Base-by-base conservation (phyloP, 2,797 vertebrate species). In the Silurus lanzhouensis region DNA sequence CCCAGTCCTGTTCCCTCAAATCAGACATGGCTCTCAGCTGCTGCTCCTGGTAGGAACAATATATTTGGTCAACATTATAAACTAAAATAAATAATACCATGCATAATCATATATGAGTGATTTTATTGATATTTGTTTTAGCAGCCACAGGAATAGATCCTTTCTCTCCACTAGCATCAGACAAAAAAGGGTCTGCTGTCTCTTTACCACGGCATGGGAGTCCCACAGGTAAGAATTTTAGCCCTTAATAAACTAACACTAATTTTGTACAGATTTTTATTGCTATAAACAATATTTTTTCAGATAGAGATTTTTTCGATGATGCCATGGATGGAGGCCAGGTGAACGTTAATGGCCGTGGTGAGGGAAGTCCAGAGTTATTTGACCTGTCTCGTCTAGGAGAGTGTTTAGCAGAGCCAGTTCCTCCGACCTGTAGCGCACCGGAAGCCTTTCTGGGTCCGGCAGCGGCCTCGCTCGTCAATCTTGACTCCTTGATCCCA, bases 371-470 rank as follows among this genome's bases (percentile, higher is more conserved):
- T 74, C 93, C 94, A 19, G 96, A 97, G 70, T 83, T 92, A 63
- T 97, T 97, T 10, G 96, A 97, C 89, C 88, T 99, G 83, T 85
- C 94, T 0, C 83, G 83, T 57, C 92, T 98, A 10, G 94, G 94
- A 17, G 96, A 97, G 27, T 94, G 93, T 64, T 93, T 98, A 77
- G 90, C 90, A 0, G 95, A 94, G 44, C 84, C 94, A 0, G 86
- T 91, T 71, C 87, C 93, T 81, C 95, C 93, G 71, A 90, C 91
- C 74, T 95, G 95, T 90, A 92, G 91, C 74, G 98, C 97, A 64
- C 97, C 97, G 0, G 97, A 99, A 91, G 91, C 96, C 5, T 99
- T 99, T 92, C 94, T 99, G 55, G 97, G 94, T 60, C 96, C 97
- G 1, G 94, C 95, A 0, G 97, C 94, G 15, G 97, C 97, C 83